Evolutionary conservation across 2,113 vertebrate species (phyloP).

Genomic region (Nannobrachium achirus): DNA sequence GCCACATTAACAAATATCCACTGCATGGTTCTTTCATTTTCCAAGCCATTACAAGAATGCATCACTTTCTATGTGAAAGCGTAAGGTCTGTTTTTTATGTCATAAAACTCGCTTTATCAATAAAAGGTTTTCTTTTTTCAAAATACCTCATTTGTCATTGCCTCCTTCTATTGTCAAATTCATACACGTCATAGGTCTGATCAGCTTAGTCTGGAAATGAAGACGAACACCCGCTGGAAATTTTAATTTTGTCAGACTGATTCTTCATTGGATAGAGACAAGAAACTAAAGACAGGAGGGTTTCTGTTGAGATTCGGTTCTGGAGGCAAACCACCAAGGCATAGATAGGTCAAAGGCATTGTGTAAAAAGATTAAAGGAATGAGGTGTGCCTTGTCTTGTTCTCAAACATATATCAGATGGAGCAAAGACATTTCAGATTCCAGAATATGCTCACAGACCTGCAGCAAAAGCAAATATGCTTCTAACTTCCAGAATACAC

Average conservation of each 20-base stretch:
- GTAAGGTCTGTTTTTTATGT: slow-evolving; percentile 39
- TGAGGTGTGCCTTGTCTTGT: too few species aligned
- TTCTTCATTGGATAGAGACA: background rate
- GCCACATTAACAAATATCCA: slow-evolving; percentile 13
- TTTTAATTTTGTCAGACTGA: background rate
- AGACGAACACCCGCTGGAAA: background rate
- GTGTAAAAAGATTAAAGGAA: too few species aligned
- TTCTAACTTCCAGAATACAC: too few species aligned
- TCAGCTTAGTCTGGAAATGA: too few species aligned
- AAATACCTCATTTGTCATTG: slow-evolving; percentile 12
- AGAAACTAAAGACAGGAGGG: too few species aligned
- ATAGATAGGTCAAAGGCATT: too few species aligned
- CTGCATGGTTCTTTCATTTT: slow-evolving; percentile 24
- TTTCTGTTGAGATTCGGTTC: too few species aligned
- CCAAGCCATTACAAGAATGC: slow-evolving; percentile 31
- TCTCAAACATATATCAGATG: too few species aligned
- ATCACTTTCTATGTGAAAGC: slow-evolving; percentile 39
- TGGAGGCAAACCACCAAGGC: too few species aligned
- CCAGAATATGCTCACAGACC: too few species aligned
- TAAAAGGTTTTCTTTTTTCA: slow-evolving; percentile 50
- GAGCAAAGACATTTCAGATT: too few species aligned
- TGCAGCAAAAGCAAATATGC: too few species aligned
- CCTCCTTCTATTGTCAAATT: slow-evolving; percentile 8
- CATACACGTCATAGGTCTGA: background rate
- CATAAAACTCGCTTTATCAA: slow-evolving; percentile 55